Evolutionary conservation across 1,140 invertebrate species (phyloP).

Genomic region (Episyrphus balteatus): DNA sequence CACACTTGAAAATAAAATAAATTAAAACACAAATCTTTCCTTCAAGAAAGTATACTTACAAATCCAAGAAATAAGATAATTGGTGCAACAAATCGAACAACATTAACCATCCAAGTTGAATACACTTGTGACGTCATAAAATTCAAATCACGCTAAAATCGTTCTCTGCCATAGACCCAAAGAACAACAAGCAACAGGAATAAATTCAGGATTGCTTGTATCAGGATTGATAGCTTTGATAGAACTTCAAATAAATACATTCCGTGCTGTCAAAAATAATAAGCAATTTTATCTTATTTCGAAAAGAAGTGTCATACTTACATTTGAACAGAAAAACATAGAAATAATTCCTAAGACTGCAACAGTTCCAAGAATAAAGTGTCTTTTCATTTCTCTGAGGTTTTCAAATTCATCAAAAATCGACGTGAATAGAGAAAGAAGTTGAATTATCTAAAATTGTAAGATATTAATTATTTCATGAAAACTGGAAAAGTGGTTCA

Average conservation of each 20-base stretch:
- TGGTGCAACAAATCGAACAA: slow-evolving; percentile 25
- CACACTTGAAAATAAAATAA: too few species aligned
- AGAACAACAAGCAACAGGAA: slow-evolving; percentile 57
- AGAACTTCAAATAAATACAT: slow-evolving; percentile 11
- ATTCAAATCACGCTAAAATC: slow-evolving; percentile 60
- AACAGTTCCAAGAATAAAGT: slow-evolving; percentile 13
- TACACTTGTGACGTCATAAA: slow-evolving; percentile 70
- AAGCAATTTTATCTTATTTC: neutral
- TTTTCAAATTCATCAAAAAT: slow-evolving; percentile 30
- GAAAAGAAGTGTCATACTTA: neutral
- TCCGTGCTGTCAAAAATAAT: slow-evolving; percentile 13
- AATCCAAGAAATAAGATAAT: slow-evolving; percentile 13
- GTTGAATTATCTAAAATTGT: slow-evolving; percentile 20
- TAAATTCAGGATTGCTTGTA: slow-evolving; percentile 57
- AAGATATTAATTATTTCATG: too few species aligned
- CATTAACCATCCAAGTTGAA: slow-evolving; percentile 29
- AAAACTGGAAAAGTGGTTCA: too few species aligned
- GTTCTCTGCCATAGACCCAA: slow-evolving; percentile 65
- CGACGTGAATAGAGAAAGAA: slow-evolving; percentile 23
- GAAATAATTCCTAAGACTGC: slow-evolving; percentile 14
- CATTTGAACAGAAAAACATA: slow-evolving; percentile 29
- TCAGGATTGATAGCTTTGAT: slow-evolving; percentile 46
- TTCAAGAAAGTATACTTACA: slow-evolving; percentile 14
- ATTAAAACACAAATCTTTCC: neutral
- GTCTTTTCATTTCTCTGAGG: slow-evolving; percentile 15